These are phyloP conservation scores for Hormaphis cornu DNA, from an alignment of 1,140 invertebrate species.

Conservation along the genomic window DNA sequence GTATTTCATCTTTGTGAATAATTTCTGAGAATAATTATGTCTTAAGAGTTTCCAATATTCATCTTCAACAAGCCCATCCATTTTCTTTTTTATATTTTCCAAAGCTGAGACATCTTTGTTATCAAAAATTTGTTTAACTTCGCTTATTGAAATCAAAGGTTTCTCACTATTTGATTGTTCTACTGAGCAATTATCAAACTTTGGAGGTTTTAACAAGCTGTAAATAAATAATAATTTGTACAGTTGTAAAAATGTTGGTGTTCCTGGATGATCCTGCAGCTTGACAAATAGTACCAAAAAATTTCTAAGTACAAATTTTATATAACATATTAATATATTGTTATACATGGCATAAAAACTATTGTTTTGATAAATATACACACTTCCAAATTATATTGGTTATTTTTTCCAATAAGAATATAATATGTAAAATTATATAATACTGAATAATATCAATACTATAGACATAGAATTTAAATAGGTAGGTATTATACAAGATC, in stretches of 20 bases:
- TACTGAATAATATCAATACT: too few relatives aligned
- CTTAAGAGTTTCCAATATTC: background rate
- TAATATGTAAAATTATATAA: too few relatives aligned
- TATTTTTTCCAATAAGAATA: too few relatives aligned
- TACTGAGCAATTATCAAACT: background rate
- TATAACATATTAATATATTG: too few relatives aligned
- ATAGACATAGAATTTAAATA: too few relatives aligned
- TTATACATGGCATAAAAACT: too few relatives aligned
- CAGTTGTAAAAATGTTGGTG: background rate
- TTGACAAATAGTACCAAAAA: conserved; percentile 4
- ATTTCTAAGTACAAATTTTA: too few relatives aligned
- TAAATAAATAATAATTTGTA: background rate
- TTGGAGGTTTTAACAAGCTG: background rate
- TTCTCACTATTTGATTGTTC: background rate
- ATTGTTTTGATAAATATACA: too few relatives aligned
- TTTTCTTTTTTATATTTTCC: background rate
- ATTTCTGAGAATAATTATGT: background rate
- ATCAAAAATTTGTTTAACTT: background rate
- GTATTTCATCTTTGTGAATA: background rate
- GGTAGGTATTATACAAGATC: too few relatives aligned
- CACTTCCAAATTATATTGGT: too few relatives aligned
- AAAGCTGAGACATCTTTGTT: background rate
- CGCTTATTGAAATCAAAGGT: background rate
- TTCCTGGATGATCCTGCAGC: background rate
- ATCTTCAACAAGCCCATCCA: background rate